A percentile compares a stretch with the other conserved stretches of the same genome.
Conservation (phyloP, 2,888 invertebrate species). For the Diadegma fenestrale region DNA sequence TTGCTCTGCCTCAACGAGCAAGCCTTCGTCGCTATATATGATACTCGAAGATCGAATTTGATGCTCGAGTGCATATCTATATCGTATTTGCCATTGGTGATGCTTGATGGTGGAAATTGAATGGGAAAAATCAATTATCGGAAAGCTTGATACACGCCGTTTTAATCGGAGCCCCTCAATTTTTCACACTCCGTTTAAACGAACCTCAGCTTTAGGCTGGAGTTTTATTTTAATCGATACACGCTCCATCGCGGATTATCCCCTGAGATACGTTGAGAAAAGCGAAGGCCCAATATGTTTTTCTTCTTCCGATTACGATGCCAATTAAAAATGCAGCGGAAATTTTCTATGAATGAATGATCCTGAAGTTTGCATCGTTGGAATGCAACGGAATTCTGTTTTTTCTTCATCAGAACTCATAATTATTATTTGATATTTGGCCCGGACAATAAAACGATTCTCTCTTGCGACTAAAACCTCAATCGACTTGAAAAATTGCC, state of each 20-base stretch:
- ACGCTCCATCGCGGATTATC: background rate
- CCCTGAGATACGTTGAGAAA: slow-evolving; percentile 5
- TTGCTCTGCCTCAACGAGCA: slow-evolving; percentile 44
- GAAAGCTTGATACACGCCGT: slow-evolving; percentile 15
- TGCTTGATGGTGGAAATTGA: slow-evolving; percentile 67
- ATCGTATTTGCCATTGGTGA: slow-evolving; percentile 23
- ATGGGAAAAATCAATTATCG: slow-evolving; percentile 74
- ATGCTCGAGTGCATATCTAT: background rate
- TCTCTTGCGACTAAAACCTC: no score
- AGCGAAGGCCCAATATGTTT: background rate
- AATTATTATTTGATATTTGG: no score
- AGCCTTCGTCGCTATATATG: slow-evolving; percentile 54
- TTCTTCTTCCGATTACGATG: background rate
- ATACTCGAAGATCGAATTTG: slow-evolving; percentile 37
- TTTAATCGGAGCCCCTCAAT: slow-evolving; percentile 9
- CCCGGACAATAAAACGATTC: no score
- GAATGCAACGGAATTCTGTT: no score
- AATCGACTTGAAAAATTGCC: no score
- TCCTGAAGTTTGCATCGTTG: no score
- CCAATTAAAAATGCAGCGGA: background rate
- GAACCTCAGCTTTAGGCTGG: slow-evolving; percentile 5
- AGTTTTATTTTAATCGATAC: slow-evolving; percentile 29
- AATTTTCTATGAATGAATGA: background rate
- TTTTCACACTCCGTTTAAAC: slow-evolving; percentile 7
- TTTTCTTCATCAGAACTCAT: no score